Conservation (phyloP, 2,888 invertebrate genomes). For the Exephanes ischioxanthus region DNA sequence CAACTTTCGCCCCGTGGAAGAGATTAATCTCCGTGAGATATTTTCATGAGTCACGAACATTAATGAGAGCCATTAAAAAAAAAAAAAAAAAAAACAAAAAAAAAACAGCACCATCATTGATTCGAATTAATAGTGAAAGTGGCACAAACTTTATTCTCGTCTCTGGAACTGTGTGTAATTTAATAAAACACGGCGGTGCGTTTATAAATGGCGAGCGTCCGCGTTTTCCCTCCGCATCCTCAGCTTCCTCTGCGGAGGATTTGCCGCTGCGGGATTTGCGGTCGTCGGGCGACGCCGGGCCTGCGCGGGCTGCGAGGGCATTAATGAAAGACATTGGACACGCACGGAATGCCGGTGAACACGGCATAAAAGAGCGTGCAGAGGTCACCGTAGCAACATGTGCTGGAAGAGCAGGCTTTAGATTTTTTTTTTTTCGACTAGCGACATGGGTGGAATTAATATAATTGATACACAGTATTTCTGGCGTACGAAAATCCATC, state of each 20-base stretch:
- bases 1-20: not conserved
- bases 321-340: slow-evolving; percentile 46
- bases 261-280: slow-evolving; percentile 5
- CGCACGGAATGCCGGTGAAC: slow-evolving; percentile 12
- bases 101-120: not conserved
- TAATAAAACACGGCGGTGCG: not conserved
- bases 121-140: not conserved
- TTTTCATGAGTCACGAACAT: not conserved
- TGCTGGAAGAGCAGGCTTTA: no score
- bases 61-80: not conserved
- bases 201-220: not conserved
- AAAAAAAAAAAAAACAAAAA: not conserved
- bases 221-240: not conserved
- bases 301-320: slow-evolving; percentile 35
- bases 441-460: no score
- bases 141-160: not conserved
- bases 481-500: no score
- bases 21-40: not conserved
- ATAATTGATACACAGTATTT: no score
- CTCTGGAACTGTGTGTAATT: not conserved
- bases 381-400: slow-evolving; percentile 1
- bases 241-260: slow-evolving; percentile 10
- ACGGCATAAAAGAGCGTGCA: slow-evolving; percentile 1
- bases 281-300: slow-evolving; percentile 13
- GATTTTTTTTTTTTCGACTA: no score